Evolutionary conservation across 2,113 vertebrate species (phyloP), one percentile per base, ranked within the genome.

Genomic region (Halichoeres trimaculatus): DNA sequence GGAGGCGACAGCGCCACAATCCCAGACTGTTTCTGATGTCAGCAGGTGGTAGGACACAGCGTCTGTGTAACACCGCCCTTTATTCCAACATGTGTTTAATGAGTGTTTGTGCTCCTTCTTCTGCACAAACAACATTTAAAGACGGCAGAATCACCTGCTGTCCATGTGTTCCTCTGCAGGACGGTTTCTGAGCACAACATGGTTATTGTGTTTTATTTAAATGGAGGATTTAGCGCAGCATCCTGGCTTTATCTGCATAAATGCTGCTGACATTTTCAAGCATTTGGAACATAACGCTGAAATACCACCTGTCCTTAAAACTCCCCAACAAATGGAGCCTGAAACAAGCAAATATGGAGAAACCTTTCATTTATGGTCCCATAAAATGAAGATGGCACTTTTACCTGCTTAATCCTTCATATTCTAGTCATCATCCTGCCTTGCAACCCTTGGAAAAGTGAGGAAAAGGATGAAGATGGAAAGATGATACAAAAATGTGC

Each of bases 191-290:
- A 57, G 12, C 30, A 24, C 43, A 17, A 14, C 41, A 45, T 22
- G 22, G 8, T 22, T 26, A 2, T n/a, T 52, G 56, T 50, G 75
- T 22, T 30, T 11, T 22, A 69, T 55, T 51, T 13, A 22, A 69
- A 50, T 11, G 55, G 1, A 35, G 41, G 54, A 19, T n/a, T 26
- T 22, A 52, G 35, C 20, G 11, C 12, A 16, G 14, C 34, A 48
- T 20, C 10, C 4, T 4, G 17, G 24, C n/a, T 45, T 10, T 3
- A 48, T 48, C 45, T 10, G 8, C 45, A 48, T 20, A 20, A 48
- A 48, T 48, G 6, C 6, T 48, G 19, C 45, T 48, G 45, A 65
- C 64, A 67, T 78, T 72, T 67, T 17, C 66, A 12, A 71, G 30
- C 20, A 43, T 45, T 69, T 41, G 10, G 17, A 52, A 30, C 8